phyloP scores from a whole-genome alignment of 2,888 invertebrate genomes.

The Parthenolecanium corni region DNA sequence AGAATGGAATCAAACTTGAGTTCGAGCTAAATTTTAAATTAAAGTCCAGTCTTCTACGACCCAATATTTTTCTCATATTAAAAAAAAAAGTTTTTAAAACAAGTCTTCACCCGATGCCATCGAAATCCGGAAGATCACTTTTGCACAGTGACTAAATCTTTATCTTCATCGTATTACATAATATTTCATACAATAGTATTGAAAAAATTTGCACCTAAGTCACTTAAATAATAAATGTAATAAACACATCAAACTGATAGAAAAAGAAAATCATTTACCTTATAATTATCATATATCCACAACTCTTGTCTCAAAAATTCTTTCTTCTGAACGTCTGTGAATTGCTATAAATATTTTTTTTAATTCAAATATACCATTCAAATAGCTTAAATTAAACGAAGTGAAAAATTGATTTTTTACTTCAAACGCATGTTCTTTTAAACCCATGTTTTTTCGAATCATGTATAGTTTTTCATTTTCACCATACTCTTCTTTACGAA shows the following conservation, averaged over 20 bases:
- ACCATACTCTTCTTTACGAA: slow-evolving; percentile 63
- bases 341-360: slow-evolving; percentile 11
- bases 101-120: too few species aligned
- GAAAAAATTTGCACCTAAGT: slow-evolving; percentile 11
- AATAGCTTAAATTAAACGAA: slow-evolving; percentile 3
- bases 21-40: too few species aligned
- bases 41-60: too few species aligned
- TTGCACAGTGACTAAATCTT: too few species aligned
- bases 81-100: too few species aligned
- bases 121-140: too few species aligned
- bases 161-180: too few species aligned
- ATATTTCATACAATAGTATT: neutral
- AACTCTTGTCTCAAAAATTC: slow-evolving; percentile 18
- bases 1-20: too few species aligned
- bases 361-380: neutral
- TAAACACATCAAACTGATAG: neutral
- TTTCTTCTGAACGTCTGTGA: slow-evolving; percentile 20
- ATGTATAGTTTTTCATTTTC: slow-evolving; percentile 73
- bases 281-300: slow-evolving; percentile 12
- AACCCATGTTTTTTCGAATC: slow-evolving; percentile 69
- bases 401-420: slow-evolving; percentile 33
- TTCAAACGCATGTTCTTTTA: slow-evolving; percentile 83
- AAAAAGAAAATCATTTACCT: neutral
- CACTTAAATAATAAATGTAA: neutral
- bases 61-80: too few species aligned